Percentiles rank a stretch among this genome's conserved stretches.
Evolutionary conservation across 23 tunicate genomes (phyloP).

Genomic region (Diplosoma virens): DNA sequence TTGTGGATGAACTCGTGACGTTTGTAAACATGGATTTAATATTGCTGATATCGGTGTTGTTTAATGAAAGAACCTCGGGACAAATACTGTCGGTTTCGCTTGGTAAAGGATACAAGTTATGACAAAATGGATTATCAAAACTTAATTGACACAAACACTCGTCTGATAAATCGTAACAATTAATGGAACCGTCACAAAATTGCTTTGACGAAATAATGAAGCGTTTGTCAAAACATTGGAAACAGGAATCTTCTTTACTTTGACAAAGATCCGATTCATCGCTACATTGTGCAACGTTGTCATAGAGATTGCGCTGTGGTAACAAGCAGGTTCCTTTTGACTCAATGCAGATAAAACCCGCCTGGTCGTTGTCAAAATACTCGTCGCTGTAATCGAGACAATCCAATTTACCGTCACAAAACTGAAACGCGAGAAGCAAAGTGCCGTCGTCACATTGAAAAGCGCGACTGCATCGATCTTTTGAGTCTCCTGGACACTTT

Average conservation of each 20-base stretch:
- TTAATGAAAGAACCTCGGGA: background rate
- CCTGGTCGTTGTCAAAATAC: background rate
- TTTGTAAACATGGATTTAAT: too few relatives aligned
- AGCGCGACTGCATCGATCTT: background rate
- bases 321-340: background rate
- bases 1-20: too few relatives aligned
- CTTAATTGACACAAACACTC: conserved; percentile 35
- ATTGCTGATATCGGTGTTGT: too few relatives aligned
- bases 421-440: background rate
- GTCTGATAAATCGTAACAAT: conserved; percentile 42
- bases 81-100: background rate
- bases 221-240: conserved; percentile 32
- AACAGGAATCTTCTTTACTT: conserved; percentile 1
- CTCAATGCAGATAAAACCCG: background rate
- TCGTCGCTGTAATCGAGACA: conserved; percentile 27
- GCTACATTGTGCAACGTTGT: conserved; percentile 23
- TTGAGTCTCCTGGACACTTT: background rate
- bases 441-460: conserved; percentile 6
- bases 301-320: conserved; percentile 30
- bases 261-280: conserved; percentile 45
- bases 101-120: background rate
- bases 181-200: conserved; percentile 39
- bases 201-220: conserved; percentile 22
- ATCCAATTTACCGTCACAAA: conserved; percentile 12
- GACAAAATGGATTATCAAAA: background rate